A percentile compares a stretch with the other conserved stretches of the same genome.
phyloP scores from a whole-genome alignment of 2,113 vertebrate genomes.

The Parotia lawesii region DNA sequence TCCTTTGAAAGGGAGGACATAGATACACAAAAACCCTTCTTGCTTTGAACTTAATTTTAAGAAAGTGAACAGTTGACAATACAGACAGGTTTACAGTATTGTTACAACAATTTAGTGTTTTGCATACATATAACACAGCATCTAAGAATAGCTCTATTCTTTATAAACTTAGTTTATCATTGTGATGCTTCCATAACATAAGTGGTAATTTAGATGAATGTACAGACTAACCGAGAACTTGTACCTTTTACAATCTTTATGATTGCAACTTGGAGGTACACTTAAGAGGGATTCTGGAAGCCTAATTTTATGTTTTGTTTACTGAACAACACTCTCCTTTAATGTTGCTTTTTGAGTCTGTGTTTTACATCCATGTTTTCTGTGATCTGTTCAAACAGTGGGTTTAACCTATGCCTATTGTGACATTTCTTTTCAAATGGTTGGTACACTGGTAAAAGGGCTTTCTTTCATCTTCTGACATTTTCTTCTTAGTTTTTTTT shows the following conservation, averaged over 20 bases:
- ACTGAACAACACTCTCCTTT: neutral
- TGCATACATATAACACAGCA: neutral
- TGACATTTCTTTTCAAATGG: neutral
- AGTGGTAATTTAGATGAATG: neutral
- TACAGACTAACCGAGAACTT: neutral
- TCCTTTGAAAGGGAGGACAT: neutral
- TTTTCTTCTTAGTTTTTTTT: neutral
- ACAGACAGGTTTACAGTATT: neutral
- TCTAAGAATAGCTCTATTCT: neutral
- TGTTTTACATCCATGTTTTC: neutral
- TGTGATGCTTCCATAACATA: neutral
- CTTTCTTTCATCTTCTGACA: neutral
- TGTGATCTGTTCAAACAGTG: neutral
- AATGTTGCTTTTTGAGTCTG: neutral
- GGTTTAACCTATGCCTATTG: neutral
- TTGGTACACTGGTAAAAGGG: neutral
- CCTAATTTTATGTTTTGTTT: neutral
- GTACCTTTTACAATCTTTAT: neutral
- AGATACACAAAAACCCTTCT: neutral
- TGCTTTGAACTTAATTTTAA: neutral
- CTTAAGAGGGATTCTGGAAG: neutral
- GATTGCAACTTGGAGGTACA: neutral
- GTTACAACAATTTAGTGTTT: neutral
- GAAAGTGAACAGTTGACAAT: neutral
- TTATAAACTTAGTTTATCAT: neutral